Evolutionary conservation across 2,888 invertebrate genomes (phyloP).

Genomic region (Thumatha senex): DNA sequence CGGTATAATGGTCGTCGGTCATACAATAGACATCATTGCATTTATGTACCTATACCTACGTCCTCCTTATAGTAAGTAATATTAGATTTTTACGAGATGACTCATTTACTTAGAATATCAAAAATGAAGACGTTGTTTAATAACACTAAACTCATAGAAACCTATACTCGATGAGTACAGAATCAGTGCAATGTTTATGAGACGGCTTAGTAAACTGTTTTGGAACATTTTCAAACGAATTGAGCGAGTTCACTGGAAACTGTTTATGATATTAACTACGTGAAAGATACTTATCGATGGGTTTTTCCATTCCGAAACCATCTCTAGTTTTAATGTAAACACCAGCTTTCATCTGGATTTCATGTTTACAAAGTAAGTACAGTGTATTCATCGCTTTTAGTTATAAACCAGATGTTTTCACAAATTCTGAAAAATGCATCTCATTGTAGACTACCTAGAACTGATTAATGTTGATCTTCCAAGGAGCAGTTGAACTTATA

Average conservation of each 20-base stretch:
- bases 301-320: conserved; percentile 32
- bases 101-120: too few species aligned
- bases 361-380: conserved; percentile 62
- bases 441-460: conserved; percentile 32
- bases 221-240: conserved; percentile 30
- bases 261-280: conserved; percentile 31
- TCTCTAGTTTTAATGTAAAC: conserved; percentile 57
- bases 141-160: conserved; percentile 19
- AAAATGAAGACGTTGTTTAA: neutral
- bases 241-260: conserved; percentile 20
- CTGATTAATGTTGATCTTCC: neutral
- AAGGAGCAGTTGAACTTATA: conserved; percentile 14
- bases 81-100: too few species aligned
- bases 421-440: conserved; percentile 44
- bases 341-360: conserved; percentile 58
- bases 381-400: conserved; percentile 52
- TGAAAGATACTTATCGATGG: conserved; percentile 25
- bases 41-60: too few species aligned
- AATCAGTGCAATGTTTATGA: conserved; percentile 28
- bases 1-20: too few species aligned
- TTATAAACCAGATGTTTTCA: conserved; percentile 59
- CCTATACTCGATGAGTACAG: conserved; percentile 30
- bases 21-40: too few species aligned
- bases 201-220: conserved; percentile 28
- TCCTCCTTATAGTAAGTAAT: too few species aligned